Evolutionary conservation across 2,797 vertebrate species (phyloP), one percentile per base, ranked within the genome.

Genomic region (Rhabdomys pumilio): DNA sequence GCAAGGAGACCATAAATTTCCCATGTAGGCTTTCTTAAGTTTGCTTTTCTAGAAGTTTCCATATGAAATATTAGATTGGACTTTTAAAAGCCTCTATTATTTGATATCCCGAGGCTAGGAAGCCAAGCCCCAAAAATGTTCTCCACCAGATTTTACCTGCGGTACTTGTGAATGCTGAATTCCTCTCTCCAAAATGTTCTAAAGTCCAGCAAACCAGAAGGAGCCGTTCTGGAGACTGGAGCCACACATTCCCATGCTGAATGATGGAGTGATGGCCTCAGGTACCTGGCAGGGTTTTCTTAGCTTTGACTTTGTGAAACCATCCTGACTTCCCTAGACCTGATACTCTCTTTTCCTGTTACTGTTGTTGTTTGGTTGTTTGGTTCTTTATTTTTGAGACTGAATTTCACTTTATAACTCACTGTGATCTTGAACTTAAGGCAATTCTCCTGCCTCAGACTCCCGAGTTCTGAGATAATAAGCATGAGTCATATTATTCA

Each of bases 1-100:
- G 41, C 12, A 38, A 10, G 13, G 50, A 88, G 15, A 80, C 7
- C 65, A 10, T 83, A 96, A 61, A 41, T 55, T 94, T 53, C 79
- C 26, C 19, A 92, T 1, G 50, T n/a, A 89, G 61, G 24, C 67
- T 85, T 96, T 94, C 67, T 81, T 50, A 53, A 79, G 41, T 86
- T 89, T 91, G n/a, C n/a, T 83, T 96, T 89, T 63, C 67, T 83
- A 31, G 31, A 96, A 86, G 47, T 91, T 97, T 95, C 61, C 92
- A 85, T 89, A 82, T 86, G 79, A 96, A 94, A 83, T 85, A 90
- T 47, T 91, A 72, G 44, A 76, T 15, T 94, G n/a, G 72, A 55
- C 24, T 75, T 90, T 94, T 85, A 55, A 96, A 96, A 86, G 10
- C 59, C 38, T 89, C 76, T 92, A 72, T 94, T 73, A 75, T 95